Evolutionary conservation across 2,113 vertebrate species (phyloP), one percentile per base, ranked within the genome.

Genomic region (Gymnarchus niloticus): DNA sequence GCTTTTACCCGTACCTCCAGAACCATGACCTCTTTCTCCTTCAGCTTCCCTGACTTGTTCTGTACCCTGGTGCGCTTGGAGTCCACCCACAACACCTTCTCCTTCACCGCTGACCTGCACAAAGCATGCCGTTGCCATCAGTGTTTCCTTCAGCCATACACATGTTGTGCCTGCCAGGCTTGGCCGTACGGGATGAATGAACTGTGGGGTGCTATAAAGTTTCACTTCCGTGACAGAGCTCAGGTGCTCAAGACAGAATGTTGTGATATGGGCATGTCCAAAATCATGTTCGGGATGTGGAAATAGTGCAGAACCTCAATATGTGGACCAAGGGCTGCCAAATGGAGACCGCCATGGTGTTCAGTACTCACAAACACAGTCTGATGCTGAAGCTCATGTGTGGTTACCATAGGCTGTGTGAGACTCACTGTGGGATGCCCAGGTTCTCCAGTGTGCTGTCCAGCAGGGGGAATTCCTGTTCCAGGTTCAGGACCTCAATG

Each of bases 71-170:
- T 95, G 85, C 93, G 92, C 86, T 91, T 94, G 65, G 90, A 92
- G 90, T 95, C 94, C 0, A 93, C 92, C 93, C 92, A 95, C 56
- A 95, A 92, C 83, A 94, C 92, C 81, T 90, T 90, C 89, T 95
- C 94, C 91, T 93, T 93, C 57, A 95, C 93, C 14, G 93, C 91
- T 23, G 93, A 92, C 88, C 94, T 95, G 69, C 12, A 89, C 41
- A 78, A 33, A 51, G 56, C 17, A 85, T n/a, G 19, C 6, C 76
- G 41, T n/a, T 14, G 6, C 52, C 52, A 54, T 54, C 52, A 54
- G 52, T 54, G 52, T 14, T 7, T 54, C 14, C 6, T 78, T 78
- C 76, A 21, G 17, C 9, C 44, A 23, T 14, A 48, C 37, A 77
- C 57, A 86, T 51, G 65, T 12, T 33, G 19, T 6, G 37, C 61